Evolutionary conservation across 1,140 invertebrate species (phyloP).

Genomic region (Hypothenemus hampei): DNA sequence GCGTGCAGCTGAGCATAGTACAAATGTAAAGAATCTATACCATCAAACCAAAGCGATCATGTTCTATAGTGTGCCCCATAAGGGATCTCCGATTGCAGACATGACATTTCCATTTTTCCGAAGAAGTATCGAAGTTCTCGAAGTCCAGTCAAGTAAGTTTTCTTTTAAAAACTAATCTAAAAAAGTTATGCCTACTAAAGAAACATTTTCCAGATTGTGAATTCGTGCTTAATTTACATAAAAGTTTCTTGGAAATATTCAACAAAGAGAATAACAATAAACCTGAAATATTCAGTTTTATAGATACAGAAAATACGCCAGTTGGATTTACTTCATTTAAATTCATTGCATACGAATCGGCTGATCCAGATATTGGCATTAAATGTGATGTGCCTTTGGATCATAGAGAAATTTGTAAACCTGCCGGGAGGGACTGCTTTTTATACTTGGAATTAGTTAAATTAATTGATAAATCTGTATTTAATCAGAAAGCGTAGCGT

Average conservation of each 20-base stretch:
- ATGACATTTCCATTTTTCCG: conserved; percentile 59
- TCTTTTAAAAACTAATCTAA: neutral
- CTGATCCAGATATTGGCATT: conserved; percentile 62
- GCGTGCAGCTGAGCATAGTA: conserved; percentile 26
- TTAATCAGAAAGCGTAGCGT: too few species aligned
- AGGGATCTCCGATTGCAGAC: conserved; percentile 62
- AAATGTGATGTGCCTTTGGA: conserved; percentile 61
- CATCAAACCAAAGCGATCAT: conserved; percentile 56
- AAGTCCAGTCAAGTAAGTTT: conserved; percentile 59
- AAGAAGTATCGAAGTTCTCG: conserved; percentile 58
- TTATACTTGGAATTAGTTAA: conserved; percentile 59
- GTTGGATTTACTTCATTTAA: conserved; percentile 63
- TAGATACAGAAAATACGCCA: conserved; percentile 62
- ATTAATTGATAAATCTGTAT: conserved; percentile 46
- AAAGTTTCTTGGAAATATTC: conserved; percentile 49
- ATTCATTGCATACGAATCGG: conserved; percentile 63
- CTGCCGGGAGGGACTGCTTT: conserved; percentile 58
- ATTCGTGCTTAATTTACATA: conserved; percentile 56
- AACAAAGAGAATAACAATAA: conserved; percentile 47
- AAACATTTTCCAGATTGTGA: conserved; percentile 51
- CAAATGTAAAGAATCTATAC: conserved; percentile 43
- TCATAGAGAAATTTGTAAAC: conserved; percentile 69
- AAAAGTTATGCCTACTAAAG: neutral
- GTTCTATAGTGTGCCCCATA: conserved; percentile 71
- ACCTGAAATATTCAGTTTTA: conserved; percentile 59